phyloP scores from a whole-genome alignment of 2,113 vertebrate species.

The Cygnus buccinator region DNA sequence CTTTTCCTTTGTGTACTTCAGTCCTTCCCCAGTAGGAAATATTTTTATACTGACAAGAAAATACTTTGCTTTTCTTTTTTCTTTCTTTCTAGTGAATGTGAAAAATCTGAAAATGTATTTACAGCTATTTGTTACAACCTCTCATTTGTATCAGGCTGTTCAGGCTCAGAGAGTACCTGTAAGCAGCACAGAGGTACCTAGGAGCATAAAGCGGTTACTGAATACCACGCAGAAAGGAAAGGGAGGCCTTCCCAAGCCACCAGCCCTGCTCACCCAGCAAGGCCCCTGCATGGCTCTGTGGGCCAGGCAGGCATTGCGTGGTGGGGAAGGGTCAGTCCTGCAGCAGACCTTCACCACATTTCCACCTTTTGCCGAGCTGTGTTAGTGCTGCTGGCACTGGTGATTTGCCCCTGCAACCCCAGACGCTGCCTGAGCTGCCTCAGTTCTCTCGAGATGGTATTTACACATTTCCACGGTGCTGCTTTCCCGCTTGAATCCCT shows the following conservation, averaged over 20 bases:
- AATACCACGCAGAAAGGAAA: neutral
- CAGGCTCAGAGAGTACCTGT: neutral
- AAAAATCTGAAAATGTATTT: neutral
- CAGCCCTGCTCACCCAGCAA: neutral
- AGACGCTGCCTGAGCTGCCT: neutral
- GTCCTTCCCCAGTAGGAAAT: neutral
- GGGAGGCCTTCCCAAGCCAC: neutral
- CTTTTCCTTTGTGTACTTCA: neutral
- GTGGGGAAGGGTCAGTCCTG: neutral
- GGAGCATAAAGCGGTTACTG: neutral
- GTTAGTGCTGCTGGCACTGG: neutral
- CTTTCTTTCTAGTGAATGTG: neutral
- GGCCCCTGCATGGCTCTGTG: neutral
- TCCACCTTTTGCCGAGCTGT: neutral
- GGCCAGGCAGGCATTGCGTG: fast-evolving
- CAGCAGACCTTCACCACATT: neutral
- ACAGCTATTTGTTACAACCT: neutral
- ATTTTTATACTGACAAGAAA: neutral
- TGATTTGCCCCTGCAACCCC: neutral
- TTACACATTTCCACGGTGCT: neutral
- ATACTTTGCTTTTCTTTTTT: neutral
- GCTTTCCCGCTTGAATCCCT: neutral
- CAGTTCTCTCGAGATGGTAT: neutral
- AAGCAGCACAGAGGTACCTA: neutral
- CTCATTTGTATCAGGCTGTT: neutral